Percentiles rank a stretch among this genome's conserved stretches.
These are phyloP conservation scores for Ormyrus labotus DNA, from an alignment of 2,888 invertebrate genomes.

Conservation along the genomic window DNA sequence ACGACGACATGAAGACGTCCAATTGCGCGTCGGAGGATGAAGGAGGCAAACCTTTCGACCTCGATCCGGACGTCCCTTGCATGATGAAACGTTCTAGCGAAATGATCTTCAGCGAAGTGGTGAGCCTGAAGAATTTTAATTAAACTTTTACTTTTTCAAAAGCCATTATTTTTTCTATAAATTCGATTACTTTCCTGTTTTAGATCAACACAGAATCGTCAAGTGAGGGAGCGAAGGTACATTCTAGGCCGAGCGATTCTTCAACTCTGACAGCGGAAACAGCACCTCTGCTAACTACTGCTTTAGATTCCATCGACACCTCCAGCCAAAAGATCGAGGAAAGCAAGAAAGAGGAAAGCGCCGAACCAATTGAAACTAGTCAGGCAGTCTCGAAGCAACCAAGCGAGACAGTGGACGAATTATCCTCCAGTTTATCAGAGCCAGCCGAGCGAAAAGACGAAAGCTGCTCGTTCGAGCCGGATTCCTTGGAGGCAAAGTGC, in stretches of 20 bases:
- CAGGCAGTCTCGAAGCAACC: conserved; percentile 4
- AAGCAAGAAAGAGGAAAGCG: not conserved
- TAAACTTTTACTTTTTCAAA: not conserved
- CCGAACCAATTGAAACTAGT: too few relatives aligned
- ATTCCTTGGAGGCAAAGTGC: conserved; percentile 55
- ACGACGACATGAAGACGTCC: conserved; percentile 67
- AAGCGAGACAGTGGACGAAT: conserved; percentile 19
- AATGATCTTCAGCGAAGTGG: conserved; percentile 88
- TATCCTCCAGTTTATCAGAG: conserved; percentile 38
- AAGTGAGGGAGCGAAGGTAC: conserved; percentile 22
- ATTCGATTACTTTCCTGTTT: not conserved
- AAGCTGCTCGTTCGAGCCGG: conserved; percentile 55
- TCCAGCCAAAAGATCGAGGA: conserved; percentile 81
- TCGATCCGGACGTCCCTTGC: conserved; percentile 75
- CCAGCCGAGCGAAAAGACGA: conserved; percentile 15
- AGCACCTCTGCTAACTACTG: conserved; percentile 68
- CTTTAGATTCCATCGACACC: not conserved
- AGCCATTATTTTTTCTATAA: not conserved
- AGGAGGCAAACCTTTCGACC: conserved; percentile 65
- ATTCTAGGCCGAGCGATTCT: conserved; percentile 57
- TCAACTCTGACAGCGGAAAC: conserved; percentile 54
- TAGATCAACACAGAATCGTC: conserved; percentile 52
- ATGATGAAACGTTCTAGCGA: conserved; percentile 92
- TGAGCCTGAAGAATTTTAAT: not conserved
- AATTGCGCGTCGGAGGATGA: conserved; percentile 70